These are phyloP conservation scores for Otocyon megalotis DNA, from an alignment of 2,113 vertebrate species.

Conservation along the genomic window DNA sequence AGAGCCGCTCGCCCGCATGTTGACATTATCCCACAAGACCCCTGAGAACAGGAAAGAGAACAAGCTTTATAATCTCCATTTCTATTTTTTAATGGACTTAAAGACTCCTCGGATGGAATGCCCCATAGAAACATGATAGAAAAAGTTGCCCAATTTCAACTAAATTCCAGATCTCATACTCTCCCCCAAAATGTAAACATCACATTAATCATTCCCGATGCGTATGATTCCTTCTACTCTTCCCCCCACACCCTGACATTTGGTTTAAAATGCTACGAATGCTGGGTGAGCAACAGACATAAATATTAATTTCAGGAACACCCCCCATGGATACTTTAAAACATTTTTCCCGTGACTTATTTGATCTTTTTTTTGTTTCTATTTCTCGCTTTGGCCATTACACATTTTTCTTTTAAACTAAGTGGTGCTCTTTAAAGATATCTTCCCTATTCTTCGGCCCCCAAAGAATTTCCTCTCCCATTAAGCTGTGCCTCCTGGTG, in stretches of 20 bases:
- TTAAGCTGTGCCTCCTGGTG: conserved; percentile 32
- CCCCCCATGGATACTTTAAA: not conserved
- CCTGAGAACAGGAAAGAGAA: not conserved
- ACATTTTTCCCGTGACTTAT: not conserved
- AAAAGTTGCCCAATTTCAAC: not conserved
- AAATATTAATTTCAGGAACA: conserved; percentile 66
- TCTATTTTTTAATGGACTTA: not conserved
- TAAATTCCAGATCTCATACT: not conserved
- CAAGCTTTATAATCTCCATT: not conserved
- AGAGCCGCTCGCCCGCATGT: not conserved
- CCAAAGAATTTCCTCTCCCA: conserved; percentile 72
- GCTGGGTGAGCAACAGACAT: not conserved
- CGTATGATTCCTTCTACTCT: not conserved
- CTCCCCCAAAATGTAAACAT: not conserved
- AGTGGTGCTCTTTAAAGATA: conserved; percentile 43
- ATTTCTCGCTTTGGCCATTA: not conserved
- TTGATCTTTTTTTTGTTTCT: not conserved
- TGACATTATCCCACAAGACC: not conserved
- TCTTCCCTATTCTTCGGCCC: conserved; percentile 75
- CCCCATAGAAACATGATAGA: not conserved
- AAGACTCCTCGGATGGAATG: not conserved
- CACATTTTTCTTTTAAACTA: not conserved
- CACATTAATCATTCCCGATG: not conserved
- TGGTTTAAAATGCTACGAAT: not conserved
- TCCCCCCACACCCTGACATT: not conserved